Conservation (phyloP, 2,113 vertebrate species). For the Dasypus novemcinctus region DNA sequence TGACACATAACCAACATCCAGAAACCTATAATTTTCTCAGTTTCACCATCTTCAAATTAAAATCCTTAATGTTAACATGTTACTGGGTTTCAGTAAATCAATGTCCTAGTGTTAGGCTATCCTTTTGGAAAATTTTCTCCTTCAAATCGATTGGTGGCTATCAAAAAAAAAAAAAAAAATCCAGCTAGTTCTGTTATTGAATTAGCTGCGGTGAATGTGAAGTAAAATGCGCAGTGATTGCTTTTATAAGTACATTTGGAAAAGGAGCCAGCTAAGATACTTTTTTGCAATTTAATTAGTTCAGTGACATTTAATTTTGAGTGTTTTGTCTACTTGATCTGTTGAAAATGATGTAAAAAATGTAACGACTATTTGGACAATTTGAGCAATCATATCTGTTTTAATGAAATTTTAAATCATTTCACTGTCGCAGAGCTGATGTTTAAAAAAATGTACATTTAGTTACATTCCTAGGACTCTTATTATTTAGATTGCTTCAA, state of each 20-base stretch:
- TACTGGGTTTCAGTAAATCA: slow-evolving; percentile 26
- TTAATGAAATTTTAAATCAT: slow-evolving; percentile 22
- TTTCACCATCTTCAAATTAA: neutral
- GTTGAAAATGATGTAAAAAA: slow-evolving; percentile 36
- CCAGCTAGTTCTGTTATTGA: neutral
- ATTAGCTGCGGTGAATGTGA: neutral
- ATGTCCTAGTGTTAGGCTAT: neutral
- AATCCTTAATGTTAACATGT: neutral
- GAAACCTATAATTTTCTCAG: neutral
- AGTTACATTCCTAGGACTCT: neutral
- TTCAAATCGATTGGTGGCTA: neutral
- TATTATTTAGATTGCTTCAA: slow-evolving; percentile 22
- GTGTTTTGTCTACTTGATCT: neutral
- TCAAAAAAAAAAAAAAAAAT: neutral
- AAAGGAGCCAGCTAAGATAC: neutral
- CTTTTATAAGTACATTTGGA: slow-evolving; percentile 46
- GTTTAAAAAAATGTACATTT: slow-evolving; percentile 11
- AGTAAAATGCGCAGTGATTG: slow-evolving; percentile 21
- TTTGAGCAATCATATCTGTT: slow-evolving; percentile 20
- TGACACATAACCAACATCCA: neutral
- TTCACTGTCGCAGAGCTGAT: slow-evolving; percentile 26
- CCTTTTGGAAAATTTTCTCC: neutral
- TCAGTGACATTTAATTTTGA: slow-evolving; percentile 45
- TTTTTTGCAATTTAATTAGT: slow-evolving; percentile 27
- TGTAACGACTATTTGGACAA: slow-evolving; percentile 19